Percentiles rank a stretch among this genome's conserved stretches.
Evolutionary conservation across 2,113 vertebrate species (phyloP).

Genomic region (Pelodiscus sinensis): DNA sequence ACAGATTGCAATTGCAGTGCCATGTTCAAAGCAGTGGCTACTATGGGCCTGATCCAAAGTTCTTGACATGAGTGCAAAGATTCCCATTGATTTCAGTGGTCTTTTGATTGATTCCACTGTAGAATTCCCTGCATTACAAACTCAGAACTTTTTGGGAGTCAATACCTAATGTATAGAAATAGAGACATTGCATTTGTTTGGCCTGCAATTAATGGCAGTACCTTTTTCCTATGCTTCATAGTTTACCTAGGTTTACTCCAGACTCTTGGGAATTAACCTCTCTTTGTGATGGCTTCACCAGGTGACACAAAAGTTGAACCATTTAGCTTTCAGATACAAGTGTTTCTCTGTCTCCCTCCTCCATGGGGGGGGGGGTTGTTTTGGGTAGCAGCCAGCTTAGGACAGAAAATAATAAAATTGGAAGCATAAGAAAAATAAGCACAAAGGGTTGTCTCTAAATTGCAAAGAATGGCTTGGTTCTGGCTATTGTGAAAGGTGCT

Average conservation of each 20-base stretch:
- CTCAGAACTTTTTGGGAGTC: neutral
- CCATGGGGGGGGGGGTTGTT: neutral
- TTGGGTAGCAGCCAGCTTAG: neutral
- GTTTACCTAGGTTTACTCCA: neutral
- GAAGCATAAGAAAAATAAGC: neutral
- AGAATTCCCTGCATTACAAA: neutral
- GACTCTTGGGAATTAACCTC: neutral
- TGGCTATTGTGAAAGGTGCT: neutral
- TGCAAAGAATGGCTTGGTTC: neutral
- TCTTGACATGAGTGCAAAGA: neutral
- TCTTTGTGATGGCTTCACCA: neutral
- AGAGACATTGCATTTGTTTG: neutral
- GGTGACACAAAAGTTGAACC: neutral
- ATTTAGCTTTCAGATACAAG: neutral
- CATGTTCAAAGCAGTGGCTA: neutral
- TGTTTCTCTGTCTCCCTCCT: neutral
- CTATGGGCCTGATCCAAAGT: neutral
- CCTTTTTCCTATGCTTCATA: neutral
- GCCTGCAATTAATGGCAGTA: neutral
- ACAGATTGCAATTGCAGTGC: neutral
- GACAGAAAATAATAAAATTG: neutral
- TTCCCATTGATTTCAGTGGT: fast-evolving
- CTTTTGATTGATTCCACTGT: neutral
- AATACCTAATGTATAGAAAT: neutral
- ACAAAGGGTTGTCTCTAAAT: neutral